Evolutionary conservation across 2,888 invertebrate species (phyloP).

Genomic region (Hypomecis atomaria): DNA sequence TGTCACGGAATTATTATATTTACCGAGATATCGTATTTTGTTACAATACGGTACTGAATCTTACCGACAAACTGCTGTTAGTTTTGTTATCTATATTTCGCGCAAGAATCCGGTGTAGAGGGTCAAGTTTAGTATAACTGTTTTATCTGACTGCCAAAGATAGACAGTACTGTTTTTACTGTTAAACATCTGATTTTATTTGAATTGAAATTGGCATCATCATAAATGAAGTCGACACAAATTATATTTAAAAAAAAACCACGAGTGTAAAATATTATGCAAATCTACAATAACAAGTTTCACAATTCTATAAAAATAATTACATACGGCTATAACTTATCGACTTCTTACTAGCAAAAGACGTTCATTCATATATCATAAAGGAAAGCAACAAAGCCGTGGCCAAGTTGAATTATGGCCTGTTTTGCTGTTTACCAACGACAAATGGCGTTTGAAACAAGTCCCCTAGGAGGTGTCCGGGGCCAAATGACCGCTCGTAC

Average conservation of each 20-base stretch:
- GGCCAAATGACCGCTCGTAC: slow-evolving; percentile 60
- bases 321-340: slow-evolving; percentile 57
- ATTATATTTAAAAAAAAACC: slow-evolving; percentile 19
- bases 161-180: too few species aligned
- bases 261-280: slow-evolving; percentile 36
- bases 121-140: too few species aligned
- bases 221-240: not conserved
- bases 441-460: slow-evolving; percentile 72
- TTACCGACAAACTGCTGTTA: slow-evolving; percentile 32
- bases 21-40: slow-evolving; percentile 66
- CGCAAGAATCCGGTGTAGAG: not conserved
- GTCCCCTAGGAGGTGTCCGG: slow-evolving; percentile 67
- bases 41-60: slow-evolving; percentile 52
- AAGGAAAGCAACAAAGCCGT: slow-evolving; percentile 66
- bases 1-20: slow-evolving; percentile 75
- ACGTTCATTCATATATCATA: slow-evolving; percentile 58
- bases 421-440: slow-evolving; percentile 69
- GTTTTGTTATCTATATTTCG: slow-evolving; percentile 2
- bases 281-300: slow-evolving; percentile 28
- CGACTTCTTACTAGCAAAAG: slow-evolving; percentile 47
- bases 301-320: slow-evolving; percentile 51
- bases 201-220: too few species aligned
- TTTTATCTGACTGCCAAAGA: too few species aligned
- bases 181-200: too few species aligned
- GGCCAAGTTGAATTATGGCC: slow-evolving; percentile 69